A percentile compares a stretch with the other conserved stretches of the same genome.
phyloP scores from a whole-genome alignment of 2,888 invertebrate genomes.

The Pristionchus arcanus region DNA sequence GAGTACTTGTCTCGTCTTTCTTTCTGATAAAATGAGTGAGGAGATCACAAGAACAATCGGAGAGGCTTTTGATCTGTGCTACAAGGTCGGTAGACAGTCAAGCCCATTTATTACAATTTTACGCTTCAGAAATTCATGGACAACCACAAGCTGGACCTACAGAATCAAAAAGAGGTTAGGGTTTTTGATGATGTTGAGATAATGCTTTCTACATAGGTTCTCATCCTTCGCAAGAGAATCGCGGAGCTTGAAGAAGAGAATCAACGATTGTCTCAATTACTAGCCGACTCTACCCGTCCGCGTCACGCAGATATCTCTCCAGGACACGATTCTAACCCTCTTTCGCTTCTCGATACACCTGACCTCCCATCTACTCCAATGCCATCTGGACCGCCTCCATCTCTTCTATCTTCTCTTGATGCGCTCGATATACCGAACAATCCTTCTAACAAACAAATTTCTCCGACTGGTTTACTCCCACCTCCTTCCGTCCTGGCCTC shows the following conservation, averaged over 20 bases:
- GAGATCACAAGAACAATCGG: constrained; percentile 56
- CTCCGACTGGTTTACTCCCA: constrained; percentile 51
- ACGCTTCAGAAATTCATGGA: constrained; percentile 54
- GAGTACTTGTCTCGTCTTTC: constrained; percentile 55
- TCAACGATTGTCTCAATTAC: constrained; percentile 79
- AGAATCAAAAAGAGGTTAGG: constrained; percentile 53
- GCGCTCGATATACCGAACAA: background rate
- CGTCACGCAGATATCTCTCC: background rate
- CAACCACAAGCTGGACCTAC: constrained; percentile 44
- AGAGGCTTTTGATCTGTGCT: constrained; percentile 56
- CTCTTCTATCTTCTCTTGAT: background rate
- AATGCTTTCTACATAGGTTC: constrained; percentile 80
- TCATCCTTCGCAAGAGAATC: constrained; percentile 90
- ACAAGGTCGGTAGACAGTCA: background rate
- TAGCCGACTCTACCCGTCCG: constrained; percentile 9
- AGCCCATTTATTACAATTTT: background rate
- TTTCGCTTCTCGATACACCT: constrained; percentile 16
- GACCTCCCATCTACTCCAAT: constrained; percentile 36
- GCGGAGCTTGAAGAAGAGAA: constrained; percentile 91
- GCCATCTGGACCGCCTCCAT: constrained; percentile 38
- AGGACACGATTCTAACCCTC: background rate
- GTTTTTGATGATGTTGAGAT: background rate
- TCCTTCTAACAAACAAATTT: background rate
- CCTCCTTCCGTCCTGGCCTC: constrained; percentile 28
- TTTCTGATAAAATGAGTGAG: constrained; percentile 52